Percentiles rank a stretch among this genome's conserved stretches.
phyloP scores from a whole-genome alignment of 1,140 invertebrate species.

The Homarus americanus region DNA sequence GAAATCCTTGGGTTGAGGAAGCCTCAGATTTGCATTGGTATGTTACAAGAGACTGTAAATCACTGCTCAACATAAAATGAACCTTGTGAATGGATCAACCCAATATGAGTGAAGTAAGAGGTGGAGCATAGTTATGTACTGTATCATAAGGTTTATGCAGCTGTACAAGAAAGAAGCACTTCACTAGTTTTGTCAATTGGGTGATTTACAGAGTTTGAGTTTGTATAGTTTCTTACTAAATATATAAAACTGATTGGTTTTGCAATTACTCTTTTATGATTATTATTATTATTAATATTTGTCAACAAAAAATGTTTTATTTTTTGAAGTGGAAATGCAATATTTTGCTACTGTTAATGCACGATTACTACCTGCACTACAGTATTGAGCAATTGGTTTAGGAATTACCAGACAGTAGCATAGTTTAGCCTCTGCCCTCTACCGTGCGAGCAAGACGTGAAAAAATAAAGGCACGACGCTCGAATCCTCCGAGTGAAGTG shows the following conservation, averaged over 20 bases:
- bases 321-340: slow-evolving; percentile 56
- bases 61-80: slow-evolving; percentile 60
- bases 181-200: slow-evolving; percentile 10
- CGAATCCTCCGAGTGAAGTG: neutral
- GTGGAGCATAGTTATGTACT: slow-evolving; percentile 11
- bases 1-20: neutral
- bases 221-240: slow-evolving; percentile 47
- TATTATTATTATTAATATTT: slow-evolving; percentile 35
- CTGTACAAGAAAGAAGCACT: neutral
- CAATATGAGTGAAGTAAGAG: neutral
- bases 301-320: neutral
- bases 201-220: slow-evolving; percentile 48
- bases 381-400: slow-evolving; percentile 64
- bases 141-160: slow-evolving; percentile 33
- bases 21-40: neutral
- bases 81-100: slow-evolving; percentile 9
- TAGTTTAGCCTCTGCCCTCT: slow-evolving; percentile 60
- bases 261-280: slow-evolving; percentile 42
- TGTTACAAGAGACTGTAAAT: slow-evolving; percentile 35
- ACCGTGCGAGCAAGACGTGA: neutral
- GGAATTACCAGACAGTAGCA: slow-evolving; percentile 54
- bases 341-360: slow-evolving; percentile 70
- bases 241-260: slow-evolving; percentile 47
- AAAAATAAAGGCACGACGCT: neutral
- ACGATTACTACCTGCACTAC: slow-evolving; percentile 64